phyloP scores from a whole-genome alignment of 2,797 vertebrate genomes.

The Chelidonichthys spinosus region DNA sequence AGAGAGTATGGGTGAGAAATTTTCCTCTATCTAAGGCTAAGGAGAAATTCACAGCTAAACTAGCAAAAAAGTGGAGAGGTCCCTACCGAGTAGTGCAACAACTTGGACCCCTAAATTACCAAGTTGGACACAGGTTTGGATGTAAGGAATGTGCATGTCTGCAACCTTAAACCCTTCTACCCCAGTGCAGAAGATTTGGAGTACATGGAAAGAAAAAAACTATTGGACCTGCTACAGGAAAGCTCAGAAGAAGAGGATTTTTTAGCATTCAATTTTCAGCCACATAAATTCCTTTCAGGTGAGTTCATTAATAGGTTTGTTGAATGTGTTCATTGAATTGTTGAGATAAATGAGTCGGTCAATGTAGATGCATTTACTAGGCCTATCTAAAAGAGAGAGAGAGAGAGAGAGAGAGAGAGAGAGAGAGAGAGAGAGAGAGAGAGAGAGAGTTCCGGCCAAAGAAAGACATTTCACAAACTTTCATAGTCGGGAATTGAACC shows the following conservation, averaged over 20 bases:
- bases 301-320: no score
- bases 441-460: no score
- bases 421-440: no score
- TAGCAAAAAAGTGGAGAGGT: slow-evolving; percentile 7
- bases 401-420: no score
- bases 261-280: no score
- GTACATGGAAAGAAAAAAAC: neutral
- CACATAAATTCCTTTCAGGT: no score
- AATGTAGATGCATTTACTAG: no score
- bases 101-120: neutral
- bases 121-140: neutral
- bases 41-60: neutral
- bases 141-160: neutral
- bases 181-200: neutral
- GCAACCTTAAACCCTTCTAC: slow-evolving; percentile 16
- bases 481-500: no score
- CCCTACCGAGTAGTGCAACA: neutral
- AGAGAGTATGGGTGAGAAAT: neutral
- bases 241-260: neutral
- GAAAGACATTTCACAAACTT: no score
- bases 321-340: no score
- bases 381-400: no score
- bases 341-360: no score
- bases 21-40: neutral
- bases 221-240: neutral